Conservation (phyloP, 1,140 invertebrate genomes). For the Thaumatotibia leucotreta region DNA sequence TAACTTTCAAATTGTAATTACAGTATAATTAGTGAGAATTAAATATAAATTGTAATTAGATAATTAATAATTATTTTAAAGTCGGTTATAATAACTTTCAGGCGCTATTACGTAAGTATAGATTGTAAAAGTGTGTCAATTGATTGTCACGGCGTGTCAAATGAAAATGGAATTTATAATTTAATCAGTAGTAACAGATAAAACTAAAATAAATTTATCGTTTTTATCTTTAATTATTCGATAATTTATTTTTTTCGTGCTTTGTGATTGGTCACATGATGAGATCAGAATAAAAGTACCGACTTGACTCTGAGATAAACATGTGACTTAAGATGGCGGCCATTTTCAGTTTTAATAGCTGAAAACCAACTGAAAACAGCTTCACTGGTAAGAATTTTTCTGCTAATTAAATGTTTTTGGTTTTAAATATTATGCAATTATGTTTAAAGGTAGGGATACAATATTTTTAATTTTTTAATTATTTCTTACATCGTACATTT, state of each 20-base stretch:
- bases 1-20: slow-evolving; percentile 47
- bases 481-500: too few relatives aligned
- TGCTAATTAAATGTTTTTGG: not conserved
- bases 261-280: slow-evolving; percentile 69
- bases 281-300: slow-evolving; percentile 40
- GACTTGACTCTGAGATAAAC: slow-evolving; percentile 51
- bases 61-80: slow-evolving; percentile 22
- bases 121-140: slow-evolving; percentile 32
- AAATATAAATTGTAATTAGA: not conserved
- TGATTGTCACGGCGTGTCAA: slow-evolving; percentile 30
- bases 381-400: slow-evolving; percentile 42
- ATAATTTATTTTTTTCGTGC: slow-evolving; percentile 25
- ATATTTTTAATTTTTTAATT: too few relatives aligned
- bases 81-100: slow-evolving; percentile 16
- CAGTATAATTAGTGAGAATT: slow-evolving; percentile 31
- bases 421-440: not conserved
- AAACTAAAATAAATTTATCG: slow-evolving; percentile 38
- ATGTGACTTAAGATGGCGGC: slow-evolving; percentile 70
- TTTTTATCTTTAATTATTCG: slow-evolving; percentile 37
- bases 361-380: slow-evolving; percentile 27
- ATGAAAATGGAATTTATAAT: slow-evolving; percentile 38
- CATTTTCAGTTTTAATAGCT: slow-evolving; percentile 49
- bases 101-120: slow-evolving; percentile 17
- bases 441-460: not conserved
- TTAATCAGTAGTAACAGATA: slow-evolving; percentile 10